Evolutionary conservation across 2,888 invertebrate genomes (phyloP).

Genomic region (Aphidius colemani): DNA sequence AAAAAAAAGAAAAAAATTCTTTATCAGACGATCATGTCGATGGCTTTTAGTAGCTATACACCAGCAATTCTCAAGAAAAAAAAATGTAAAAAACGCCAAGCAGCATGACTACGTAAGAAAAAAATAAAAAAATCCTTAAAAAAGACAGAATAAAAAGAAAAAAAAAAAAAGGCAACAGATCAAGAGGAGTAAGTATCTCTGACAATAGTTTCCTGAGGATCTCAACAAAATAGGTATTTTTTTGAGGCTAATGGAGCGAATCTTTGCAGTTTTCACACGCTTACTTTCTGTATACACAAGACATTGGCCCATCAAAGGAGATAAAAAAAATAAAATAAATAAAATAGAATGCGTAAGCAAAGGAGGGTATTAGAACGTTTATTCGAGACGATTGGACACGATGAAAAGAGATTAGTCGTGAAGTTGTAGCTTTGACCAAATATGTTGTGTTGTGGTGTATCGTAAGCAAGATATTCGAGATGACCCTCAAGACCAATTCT

Average conservation of each 20-base stretch:
- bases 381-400: conserved; percentile 34
- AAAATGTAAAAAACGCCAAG: conserved; percentile 23
- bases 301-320: conserved; percentile 10
- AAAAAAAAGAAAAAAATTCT: not conserved
- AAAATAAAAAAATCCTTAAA: not conserved
- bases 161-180: conserved; percentile 25
- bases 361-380: conserved; percentile 30
- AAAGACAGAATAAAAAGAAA: conserved; percentile 5
- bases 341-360: conserved; percentile 28
- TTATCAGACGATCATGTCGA: not conserved
- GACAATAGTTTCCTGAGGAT: conserved; percentile 36
- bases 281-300: conserved; percentile 32
- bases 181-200: conserved; percentile 33
- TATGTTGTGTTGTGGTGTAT: conserved; percentile 20
- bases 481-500: not conserved
- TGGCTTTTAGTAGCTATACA: not conserved
- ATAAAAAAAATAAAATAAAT: conserved; percentile 4
- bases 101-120: conserved; percentile 26
- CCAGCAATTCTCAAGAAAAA: too few relatives aligned
- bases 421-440: conserved; percentile 10
- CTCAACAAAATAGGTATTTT: conserved; percentile 42
- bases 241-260: conserved; percentile 47
- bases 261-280: conserved; percentile 51
- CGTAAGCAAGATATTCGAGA: not conserved
- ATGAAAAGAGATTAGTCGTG: conserved; percentile 35